These are phyloP conservation scores for Philaenus spumarius DNA, from an alignment of 1,140 invertebrate species.

Conservation along the genomic window DNA sequence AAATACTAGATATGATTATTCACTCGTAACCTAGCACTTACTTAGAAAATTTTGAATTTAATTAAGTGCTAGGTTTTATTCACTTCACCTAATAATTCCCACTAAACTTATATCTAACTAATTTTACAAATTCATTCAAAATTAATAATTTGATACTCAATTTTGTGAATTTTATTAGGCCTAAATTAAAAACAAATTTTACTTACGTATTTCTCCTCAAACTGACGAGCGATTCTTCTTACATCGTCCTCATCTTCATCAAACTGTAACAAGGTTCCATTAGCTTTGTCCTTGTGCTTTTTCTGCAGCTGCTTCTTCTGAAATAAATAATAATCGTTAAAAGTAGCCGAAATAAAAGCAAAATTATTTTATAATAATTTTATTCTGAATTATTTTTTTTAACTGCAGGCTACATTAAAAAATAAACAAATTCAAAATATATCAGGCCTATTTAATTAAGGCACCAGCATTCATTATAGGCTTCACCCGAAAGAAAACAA, in stretches of 20 bases:
- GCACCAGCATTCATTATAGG: neutral
- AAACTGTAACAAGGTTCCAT: slow-evolving; percentile 50
- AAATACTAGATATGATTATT: too few species aligned
- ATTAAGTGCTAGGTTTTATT: too few species aligned
- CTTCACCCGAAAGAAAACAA: neutral
- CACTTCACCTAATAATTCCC: too few species aligned
- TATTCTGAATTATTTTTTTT: neutral
- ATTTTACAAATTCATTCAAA: neutral
- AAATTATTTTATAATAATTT: neutral
- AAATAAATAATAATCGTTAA: slow-evolving; percentile 21
- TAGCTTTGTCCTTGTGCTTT: slow-evolving; percentile 38
- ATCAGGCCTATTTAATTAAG: neutral
- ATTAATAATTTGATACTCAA: neutral
- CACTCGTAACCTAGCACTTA: too few species aligned
- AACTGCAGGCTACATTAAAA: neutral
- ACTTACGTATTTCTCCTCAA: slow-evolving; percentile 92
- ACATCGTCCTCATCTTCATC: slow-evolving; percentile 83
- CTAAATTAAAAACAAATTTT: too few species aligned
- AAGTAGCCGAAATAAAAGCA: neutral
- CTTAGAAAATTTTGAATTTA: too few species aligned
- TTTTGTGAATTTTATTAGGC: too few species aligned
- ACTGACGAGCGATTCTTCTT: slow-evolving; percentile 71
- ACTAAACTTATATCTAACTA: neutral
- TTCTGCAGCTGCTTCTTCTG: slow-evolving; percentile 47
- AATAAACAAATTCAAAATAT: neutral